Conservation (phyloP, 2,888 invertebrate genomes). For the Callyntrura sp. region DNA sequence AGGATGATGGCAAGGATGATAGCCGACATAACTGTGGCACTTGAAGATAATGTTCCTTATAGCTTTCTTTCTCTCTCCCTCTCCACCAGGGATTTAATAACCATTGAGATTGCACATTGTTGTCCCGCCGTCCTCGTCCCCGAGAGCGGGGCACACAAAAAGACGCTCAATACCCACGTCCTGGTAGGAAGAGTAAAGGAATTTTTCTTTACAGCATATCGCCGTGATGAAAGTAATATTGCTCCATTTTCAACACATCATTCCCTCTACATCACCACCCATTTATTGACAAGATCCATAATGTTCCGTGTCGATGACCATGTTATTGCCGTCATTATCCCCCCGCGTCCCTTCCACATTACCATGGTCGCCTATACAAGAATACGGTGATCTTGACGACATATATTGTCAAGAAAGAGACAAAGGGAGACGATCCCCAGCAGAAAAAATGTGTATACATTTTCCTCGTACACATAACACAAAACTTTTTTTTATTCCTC, state of each 20-base stretch:
- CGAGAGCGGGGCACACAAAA: background rate
- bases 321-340: conserved; percentile 36
- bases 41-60: conserved; percentile 23
- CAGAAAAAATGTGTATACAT: background rate
- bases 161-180: too few species aligned
- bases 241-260: conserved; percentile 11
- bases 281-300: conserved; percentile 12
- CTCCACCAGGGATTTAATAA: background rate
- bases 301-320: conserved; percentile 60
- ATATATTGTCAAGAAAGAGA: too few species aligned
- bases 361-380: background rate
- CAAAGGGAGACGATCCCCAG: too few species aligned
- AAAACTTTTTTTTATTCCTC: background rate
- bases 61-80: background rate
- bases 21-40: conserved; percentile 43
- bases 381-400: background rate
- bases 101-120: conserved; percentile 30
- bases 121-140: background rate
- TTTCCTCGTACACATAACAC: background rate
- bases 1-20: conserved; percentile 22
- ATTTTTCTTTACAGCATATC: background rate
- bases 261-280: background rate
- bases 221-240: too few species aligned
- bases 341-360: background rate
- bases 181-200: too few species aligned